phyloP scores from a whole-genome alignment of 1,140 invertebrate species.

The Aradophagus sp. region DNA sequence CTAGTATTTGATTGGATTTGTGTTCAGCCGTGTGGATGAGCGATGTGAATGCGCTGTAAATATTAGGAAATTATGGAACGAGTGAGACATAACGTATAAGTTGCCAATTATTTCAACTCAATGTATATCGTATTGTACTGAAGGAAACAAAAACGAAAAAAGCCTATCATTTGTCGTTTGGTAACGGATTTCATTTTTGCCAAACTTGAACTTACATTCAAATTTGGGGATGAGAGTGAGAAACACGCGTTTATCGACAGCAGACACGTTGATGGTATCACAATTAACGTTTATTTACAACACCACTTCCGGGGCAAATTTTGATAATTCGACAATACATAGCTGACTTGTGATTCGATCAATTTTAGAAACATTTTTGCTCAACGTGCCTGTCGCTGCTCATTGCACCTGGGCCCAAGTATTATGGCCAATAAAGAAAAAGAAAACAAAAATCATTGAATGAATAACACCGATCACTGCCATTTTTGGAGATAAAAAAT shows the following conservation, averaged over 20 bases:
- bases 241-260: slow-evolving; percentile 15
- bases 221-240: slow-evolving; percentile 16
- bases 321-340: slow-evolving; percentile 49
- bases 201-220: slow-evolving; percentile 18
- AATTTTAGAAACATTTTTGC: slow-evolving; percentile 49
- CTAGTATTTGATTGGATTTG: slow-evolving; percentile 52
- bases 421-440: slow-evolving; percentile 61
- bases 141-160: slow-evolving; percentile 1
- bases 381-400: slow-evolving; percentile 53
- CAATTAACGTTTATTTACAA: slow-evolving; percentile 22
- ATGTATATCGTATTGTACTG: slow-evolving; percentile 19
- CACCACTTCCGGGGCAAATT: slow-evolving; percentile 27
- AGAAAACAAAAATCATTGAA: too few species aligned
- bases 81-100: slow-evolving; percentile 47
- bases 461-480: slow-evolving; percentile 72
- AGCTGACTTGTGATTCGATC: slow-evolving; percentile 46
- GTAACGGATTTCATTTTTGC: slow-evolving; percentile 37
- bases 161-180: slow-evolving; percentile 43
- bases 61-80: slow-evolving; percentile 62
- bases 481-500: slow-evolving; percentile 67
- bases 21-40: slow-evolving; percentile 45
- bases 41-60: slow-evolving; percentile 59
- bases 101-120: slow-evolving; percentile 36
- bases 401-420: slow-evolving; percentile 56
- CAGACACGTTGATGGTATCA: slow-evolving; percentile 44